Evolutionary conservation across 2,888 invertebrate species (phyloP).

Genomic region (Epirrita christyi): DNA sequence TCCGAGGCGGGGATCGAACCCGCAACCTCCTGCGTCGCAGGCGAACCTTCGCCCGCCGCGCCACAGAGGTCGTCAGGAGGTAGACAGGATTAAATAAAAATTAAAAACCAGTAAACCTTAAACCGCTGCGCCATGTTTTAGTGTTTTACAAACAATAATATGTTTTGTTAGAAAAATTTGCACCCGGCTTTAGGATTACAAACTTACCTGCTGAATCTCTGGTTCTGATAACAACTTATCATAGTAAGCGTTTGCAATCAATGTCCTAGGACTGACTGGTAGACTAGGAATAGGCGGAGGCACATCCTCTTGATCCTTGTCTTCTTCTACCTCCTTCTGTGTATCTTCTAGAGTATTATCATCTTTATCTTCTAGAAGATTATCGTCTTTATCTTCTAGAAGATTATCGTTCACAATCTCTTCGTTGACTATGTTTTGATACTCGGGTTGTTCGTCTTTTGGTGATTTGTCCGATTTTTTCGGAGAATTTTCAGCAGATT

Average conservation of each 20-base stretch:
- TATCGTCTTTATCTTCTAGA: constrained; percentile 19
- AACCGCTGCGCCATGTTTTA: no score
- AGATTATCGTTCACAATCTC: constrained; percentile 43
- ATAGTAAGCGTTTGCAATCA: constrained; percentile 90
- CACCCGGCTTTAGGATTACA: neutral
- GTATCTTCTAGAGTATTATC: neutral
- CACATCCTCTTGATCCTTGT: constrained; percentile 50
- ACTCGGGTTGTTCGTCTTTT: constrained; percentile 66
- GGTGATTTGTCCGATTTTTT: constrained; percentile 51
- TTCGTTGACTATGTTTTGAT: constrained; percentile 64
- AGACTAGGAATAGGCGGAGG: constrained; percentile 80
- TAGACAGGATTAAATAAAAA: no score
- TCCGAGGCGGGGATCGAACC: no score
- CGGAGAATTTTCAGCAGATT: constrained; percentile 69
- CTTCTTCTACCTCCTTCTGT: constrained; percentile 11
- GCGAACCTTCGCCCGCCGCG: no score
- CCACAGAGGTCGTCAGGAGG: no score
- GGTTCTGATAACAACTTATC: constrained; percentile 90
- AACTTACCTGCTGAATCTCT: constrained; percentile 88
- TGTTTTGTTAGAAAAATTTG: no score
- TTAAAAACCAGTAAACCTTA: no score
- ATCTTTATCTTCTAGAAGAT: no score
- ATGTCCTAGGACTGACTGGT: constrained; percentile 73
- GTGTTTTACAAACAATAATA: no score
- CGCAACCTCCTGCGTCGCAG: no score